These are phyloP conservation scores for Cephus cinctus DNA, from an alignment of 1,140 invertebrate species.

Conservation along the genomic window DNA sequence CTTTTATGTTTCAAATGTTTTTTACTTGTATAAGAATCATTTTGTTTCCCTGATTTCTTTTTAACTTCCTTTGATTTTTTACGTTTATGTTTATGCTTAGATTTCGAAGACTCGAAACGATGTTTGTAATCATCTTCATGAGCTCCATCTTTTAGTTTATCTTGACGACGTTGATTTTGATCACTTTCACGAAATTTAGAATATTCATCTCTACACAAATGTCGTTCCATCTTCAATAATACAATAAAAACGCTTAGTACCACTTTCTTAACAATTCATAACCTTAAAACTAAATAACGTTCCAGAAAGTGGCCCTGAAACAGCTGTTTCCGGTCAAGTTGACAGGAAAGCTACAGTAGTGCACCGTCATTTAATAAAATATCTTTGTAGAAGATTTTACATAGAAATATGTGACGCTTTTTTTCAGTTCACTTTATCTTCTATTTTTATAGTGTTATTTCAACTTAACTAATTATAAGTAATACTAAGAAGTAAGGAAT, in stretches of 20 bases:
- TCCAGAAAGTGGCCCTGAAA: neutral
- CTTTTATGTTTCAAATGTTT: slow-evolving; percentile 34
- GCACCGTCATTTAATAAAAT: no score
- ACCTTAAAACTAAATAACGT: slow-evolving; percentile 14
- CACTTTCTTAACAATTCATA: slow-evolving; percentile 9
- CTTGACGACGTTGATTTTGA: slow-evolving; percentile 9
- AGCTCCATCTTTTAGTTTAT: slow-evolving; percentile 9
- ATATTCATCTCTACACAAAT: slow-evolving; percentile 14
- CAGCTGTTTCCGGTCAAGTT: slow-evolving; percentile 23
- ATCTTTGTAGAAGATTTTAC: no score
- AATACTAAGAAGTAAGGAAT: no score
- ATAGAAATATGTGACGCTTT: no score
- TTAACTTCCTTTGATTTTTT: slow-evolving; percentile 23
- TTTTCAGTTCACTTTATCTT: no score
- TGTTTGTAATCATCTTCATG: slow-evolving; percentile 14
- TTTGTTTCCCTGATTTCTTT: neutral
- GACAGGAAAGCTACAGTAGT: no score
- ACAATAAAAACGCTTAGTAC: neutral
- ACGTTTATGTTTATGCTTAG: slow-evolving; percentile 17
- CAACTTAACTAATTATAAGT: no score
- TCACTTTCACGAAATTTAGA: slow-evolving; percentile 15
- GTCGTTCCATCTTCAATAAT: slow-evolving; percentile 23
- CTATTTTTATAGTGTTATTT: no score
- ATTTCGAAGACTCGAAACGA: slow-evolving; percentile 16
- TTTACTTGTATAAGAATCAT: slow-evolving; percentile 20